Conservation (phyloP, 2,888 invertebrate genomes). For the Tholera decimalis region DNA sequence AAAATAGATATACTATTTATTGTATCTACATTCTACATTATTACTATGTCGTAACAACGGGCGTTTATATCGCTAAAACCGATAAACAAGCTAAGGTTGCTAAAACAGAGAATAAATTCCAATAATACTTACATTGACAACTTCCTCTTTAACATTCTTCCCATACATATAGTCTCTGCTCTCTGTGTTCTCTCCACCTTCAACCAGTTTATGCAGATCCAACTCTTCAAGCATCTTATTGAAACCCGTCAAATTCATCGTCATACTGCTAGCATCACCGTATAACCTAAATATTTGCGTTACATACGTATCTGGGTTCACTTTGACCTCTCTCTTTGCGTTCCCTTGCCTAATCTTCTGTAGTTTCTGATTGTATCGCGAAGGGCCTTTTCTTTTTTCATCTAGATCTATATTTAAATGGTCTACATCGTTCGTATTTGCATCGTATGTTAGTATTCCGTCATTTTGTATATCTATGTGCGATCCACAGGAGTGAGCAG, state of each 20-base stretch:
- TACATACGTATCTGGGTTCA: constrained; percentile 92
- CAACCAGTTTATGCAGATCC: constrained; percentile 89
- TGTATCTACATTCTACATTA: too few species aligned
- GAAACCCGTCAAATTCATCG: constrained; percentile 93
- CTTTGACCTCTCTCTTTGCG: constrained; percentile 76
- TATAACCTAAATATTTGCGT: constrained; percentile 93
- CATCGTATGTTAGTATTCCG: constrained; percentile 72
- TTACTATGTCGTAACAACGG: too few species aligned
- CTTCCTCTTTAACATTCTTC: constrained; percentile 74
- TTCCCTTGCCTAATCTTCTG: constrained; percentile 75
- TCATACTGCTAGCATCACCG: constrained; percentile 92
- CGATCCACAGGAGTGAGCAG: constrained; percentile 95
- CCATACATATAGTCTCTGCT: constrained; percentile 76
- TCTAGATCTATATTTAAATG: constrained; percentile 72
- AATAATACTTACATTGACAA: constrained; percentile 85
- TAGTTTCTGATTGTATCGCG: constrained; percentile 77
- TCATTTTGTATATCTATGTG: constrained; percentile 89
- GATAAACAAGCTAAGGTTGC: too few species aligned
- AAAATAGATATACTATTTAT: too few species aligned
- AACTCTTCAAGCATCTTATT: constrained; percentile 92
- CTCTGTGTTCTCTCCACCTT: constrained; percentile 80
- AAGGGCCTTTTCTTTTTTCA: constrained; percentile 70
- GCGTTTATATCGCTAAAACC: too few species aligned
- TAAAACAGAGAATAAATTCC: background rate
- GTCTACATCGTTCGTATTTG: constrained; percentile 67